Base-by-base conservation (phyloP, 1,140 invertebrate genomes). In the Reticulitermes speratus region DNA sequence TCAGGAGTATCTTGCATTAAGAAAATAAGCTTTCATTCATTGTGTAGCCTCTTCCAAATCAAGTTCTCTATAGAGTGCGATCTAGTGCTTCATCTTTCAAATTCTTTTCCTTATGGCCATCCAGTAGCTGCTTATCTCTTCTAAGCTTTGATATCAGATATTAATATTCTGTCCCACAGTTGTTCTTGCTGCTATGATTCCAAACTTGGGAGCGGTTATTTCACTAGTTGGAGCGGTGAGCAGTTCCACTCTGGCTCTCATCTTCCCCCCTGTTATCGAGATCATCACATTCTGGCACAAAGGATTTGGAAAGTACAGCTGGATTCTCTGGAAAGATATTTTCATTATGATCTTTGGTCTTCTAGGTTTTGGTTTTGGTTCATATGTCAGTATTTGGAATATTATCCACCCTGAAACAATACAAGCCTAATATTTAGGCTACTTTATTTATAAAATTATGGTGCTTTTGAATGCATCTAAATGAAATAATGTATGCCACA, bases 181-280 rank as follows among this genome's bases (percentile, higher is more conserved):
- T 94, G 90, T 94, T n/a, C 91, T 98, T 86, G 97, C 97, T 8
- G 94, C 95, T 21, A 92, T 95, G 23, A 96, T 98, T 89, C 97
- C 97, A 14, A 96, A 98, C 90, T 91, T 99, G 86, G 96, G 97
- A 85, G 93, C 96, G 44, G 95, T 98, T 75, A 99, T 99, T 84
- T 97, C 97, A 0, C 92, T 98, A 52, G 97, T 98, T 44, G 98
- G 98, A 14, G 97, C 98, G 21, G 94, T 98, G 75, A 96, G 96
- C 89, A 97, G 97, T 89, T 97, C 96, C 21, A 95, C 96, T 0
- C 92, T 98, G 85, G 97, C 97, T 0, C 92, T 98, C 1, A 97
- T 99, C 88, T 97, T 98, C 88, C 98, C 98, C 84, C 97, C 97
- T 0, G 91, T 98, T 25, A 96, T 99, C 86, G 97, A 99, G 90